phyloP scores from a whole-genome alignment of 2,888 invertebrate species.

The Caenorhabditis becei region DNA sequence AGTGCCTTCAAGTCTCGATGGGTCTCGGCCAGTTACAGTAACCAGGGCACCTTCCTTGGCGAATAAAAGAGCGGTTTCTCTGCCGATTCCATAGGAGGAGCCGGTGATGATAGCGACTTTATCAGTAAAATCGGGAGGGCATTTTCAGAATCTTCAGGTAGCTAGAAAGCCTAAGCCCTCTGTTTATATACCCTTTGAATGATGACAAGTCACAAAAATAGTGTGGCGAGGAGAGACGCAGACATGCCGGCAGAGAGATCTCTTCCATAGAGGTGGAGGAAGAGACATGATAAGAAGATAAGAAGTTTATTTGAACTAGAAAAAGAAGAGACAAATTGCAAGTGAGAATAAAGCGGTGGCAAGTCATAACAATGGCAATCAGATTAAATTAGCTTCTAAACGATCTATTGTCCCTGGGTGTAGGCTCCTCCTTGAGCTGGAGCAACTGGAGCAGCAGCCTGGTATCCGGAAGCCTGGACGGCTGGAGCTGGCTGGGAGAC shows the following conservation, averaged over 20 bases:
- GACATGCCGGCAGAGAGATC: not conserved
- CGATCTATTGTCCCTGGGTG: slow-evolving; percentile 42
- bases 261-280: not conserved
- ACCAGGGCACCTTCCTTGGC: slow-evolving; percentile 59
- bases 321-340: not conserved
- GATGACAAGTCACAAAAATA: too few species aligned
- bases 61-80: slow-evolving; percentile 55
- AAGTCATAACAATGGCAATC: not conserved
- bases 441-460: slow-evolving; percentile 11
- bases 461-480: slow-evolving; percentile 25
- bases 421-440: slow-evolving; percentile 40
- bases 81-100: slow-evolving; percentile 61
- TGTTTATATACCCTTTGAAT: too few species aligned
- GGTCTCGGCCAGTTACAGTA: slow-evolving; percentile 56
- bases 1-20: slow-evolving; percentile 15
- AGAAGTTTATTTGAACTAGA: slow-evolving; percentile 11
- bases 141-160: too few species aligned
- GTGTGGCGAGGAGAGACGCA: too few species aligned
- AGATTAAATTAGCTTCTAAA: slow-evolving; percentile 24
- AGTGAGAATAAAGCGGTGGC: slow-evolving; percentile 12
- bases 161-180: too few species aligned
- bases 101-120: slow-evolving; percentile 22
- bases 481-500: slow-evolving; percentile 27
- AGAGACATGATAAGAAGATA: not conserved
- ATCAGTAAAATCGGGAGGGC: too few species aligned